Evolutionary conservation across 2,797 vertebrate species (phyloP).

Genomic region (Gila robusta): DNA sequence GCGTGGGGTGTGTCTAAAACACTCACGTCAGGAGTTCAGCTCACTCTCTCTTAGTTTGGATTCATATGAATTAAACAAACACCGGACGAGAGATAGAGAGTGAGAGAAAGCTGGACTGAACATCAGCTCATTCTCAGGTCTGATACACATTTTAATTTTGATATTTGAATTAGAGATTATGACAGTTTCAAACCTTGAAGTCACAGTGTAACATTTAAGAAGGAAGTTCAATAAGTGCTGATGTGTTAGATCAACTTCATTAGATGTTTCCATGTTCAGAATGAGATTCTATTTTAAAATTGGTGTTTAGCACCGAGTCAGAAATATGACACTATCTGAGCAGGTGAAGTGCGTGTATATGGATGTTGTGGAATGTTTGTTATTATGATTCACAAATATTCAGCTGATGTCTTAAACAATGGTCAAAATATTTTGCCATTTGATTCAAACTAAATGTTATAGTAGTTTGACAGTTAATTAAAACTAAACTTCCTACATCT

Average conservation of each 20-base stretch:
- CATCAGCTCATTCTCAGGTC: constrained; percentile 24
- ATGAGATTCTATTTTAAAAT: background rate
- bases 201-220: background rate
- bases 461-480: background rate
- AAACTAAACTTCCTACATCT: background rate
- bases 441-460: background rate
- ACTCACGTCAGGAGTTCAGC: background rate
- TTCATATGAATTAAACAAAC: constrained; percentile 26
- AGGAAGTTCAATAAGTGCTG: constrained; percentile 21
- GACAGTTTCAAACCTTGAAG: background rate
- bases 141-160: background rate
- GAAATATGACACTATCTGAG: background rate
- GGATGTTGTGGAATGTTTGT: background rate
- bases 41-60: constrained; percentile 3
- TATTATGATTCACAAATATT: background rate
- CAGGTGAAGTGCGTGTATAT: background rate
- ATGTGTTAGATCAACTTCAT: background rate
- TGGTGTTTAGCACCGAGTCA: too few relatives aligned
- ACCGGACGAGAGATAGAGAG: background rate
- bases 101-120: background rate
- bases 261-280: background rate
- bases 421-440: background rate
- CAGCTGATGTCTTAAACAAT: background rate
- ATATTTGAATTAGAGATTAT: background rate
- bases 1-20: constrained; percentile 38